Conservation (phyloP, 2,888 invertebrate genomes). For the Bhutanitis thaidina region DNA sequence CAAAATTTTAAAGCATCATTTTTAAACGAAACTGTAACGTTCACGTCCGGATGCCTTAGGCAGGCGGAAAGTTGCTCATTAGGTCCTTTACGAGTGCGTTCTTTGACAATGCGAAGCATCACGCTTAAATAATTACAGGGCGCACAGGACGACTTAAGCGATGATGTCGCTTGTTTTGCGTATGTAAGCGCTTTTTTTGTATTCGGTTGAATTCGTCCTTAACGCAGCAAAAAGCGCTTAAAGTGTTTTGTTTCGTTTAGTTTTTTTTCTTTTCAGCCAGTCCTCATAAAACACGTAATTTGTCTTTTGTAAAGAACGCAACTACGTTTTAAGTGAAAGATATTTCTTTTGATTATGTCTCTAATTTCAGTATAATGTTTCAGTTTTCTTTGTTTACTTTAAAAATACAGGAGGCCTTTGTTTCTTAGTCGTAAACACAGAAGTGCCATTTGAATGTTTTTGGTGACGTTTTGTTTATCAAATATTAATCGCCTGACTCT, state of each 20-base stretch:
- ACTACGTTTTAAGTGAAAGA: too few species aligned
- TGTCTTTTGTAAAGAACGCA: neutral
- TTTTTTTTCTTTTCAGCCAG: neutral
- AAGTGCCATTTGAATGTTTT: too few species aligned
- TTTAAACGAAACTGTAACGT: slow-evolving; percentile 11
- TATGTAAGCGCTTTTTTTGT: slow-evolving; percentile 1
- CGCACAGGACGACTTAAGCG: neutral
- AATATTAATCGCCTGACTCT: neutral
- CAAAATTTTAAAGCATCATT: slow-evolving; percentile 9
- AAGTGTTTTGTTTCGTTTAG: neutral
- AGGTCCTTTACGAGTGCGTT: slow-evolving; percentile 5
- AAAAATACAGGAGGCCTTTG: too few species aligned
- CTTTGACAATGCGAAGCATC: slow-evolving; percentile 14
- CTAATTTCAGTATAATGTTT: too few species aligned
- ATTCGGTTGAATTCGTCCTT: neutral
- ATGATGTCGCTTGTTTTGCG: neutral
- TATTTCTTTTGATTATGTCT: too few species aligned
- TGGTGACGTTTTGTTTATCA: neutral
- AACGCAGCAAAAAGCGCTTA: slow-evolving; percentile 3
- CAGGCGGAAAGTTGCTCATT: slow-evolving; percentile 10
- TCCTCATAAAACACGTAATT: neutral
- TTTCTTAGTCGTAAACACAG: too few species aligned
- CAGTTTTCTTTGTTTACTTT: too few species aligned
- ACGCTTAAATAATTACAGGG: slow-evolving; percentile 17
- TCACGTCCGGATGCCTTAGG: slow-evolving; percentile 10